phyloP scores from a whole-genome alignment of 2,113 vertebrate genomes.

The Elachura formosa region DNA sequence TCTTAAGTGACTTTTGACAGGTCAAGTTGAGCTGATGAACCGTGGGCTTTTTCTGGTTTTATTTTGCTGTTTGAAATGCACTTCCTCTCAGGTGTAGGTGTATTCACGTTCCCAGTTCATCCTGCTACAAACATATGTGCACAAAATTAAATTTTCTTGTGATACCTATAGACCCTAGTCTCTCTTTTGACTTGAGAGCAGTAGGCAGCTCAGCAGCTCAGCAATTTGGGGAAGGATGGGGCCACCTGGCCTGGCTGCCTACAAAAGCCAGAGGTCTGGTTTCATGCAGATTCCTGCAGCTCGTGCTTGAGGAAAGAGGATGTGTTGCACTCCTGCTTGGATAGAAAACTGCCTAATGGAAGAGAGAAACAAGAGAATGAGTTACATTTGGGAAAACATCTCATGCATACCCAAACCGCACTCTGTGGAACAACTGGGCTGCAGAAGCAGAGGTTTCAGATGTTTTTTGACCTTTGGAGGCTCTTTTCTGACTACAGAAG shows the following conservation, averaged over 20 bases:
- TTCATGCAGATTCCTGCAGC: background rate
- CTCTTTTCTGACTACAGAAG: background rate
- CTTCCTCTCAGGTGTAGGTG: background rate
- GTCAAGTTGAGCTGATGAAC: background rate
- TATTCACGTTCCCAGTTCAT: background rate
- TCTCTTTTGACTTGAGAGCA: background rate
- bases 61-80: background rate
- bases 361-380: background rate
- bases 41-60: background rate
- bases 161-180: background rate
- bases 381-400: background rate
- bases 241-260: background rate
- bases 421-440: background rate
- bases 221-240: background rate
- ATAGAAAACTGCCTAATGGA: background rate
- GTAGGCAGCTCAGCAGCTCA: background rate
- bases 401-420: background rate
- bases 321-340: background rate
- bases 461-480: background rate
- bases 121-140: background rate
- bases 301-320: background rate
- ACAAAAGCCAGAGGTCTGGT: background rate
- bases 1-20: background rate
- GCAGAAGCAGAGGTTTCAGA: background rate
- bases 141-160: background rate